Evolutionary conservation across 1,140 invertebrate genomes (phyloP).

Genomic region (Elysia chlorotica): DNA sequence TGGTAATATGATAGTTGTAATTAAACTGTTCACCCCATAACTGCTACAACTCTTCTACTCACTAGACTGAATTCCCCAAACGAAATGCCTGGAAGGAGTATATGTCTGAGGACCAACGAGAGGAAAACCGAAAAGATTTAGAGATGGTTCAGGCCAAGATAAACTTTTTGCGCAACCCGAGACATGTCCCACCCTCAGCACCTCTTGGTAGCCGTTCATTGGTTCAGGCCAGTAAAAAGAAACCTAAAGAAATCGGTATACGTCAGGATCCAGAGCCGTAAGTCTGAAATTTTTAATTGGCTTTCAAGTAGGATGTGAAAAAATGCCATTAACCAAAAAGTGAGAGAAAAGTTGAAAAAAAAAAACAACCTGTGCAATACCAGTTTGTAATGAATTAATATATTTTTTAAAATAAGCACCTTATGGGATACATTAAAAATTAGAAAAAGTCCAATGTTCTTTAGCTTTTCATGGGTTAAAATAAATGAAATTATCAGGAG

Average conservation of each 20-base stretch:
- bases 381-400: too few relatives aligned
- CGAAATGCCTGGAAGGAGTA: slow-evolving; percentile 51
- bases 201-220: slow-evolving; percentile 37
- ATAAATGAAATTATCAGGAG: too few relatives aligned
- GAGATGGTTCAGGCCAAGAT: slow-evolving; percentile 47
- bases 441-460: too few relatives aligned
- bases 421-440: too few relatives aligned
- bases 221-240: slow-evolving; percentile 39
- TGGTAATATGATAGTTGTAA: too few relatives aligned
- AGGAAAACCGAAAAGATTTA: slow-evolving; percentile 43
- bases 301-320: too few relatives aligned
- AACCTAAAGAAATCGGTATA: slow-evolving; percentile 49
- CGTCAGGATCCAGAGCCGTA: slow-evolving; percentile 29
- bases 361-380: too few relatives aligned
- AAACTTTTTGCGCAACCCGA: slow-evolving; percentile 52
- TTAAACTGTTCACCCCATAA: not conserved
- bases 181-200: slow-evolving; percentile 44
- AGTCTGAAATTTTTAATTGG: too few relatives aligned
- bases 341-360: too few relatives aligned
- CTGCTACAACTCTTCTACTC: not conserved
- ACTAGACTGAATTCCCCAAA: slow-evolving; percentile 17
- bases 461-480: too few relatives aligned
- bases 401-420: too few relatives aligned
- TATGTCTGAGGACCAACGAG: slow-evolving; percentile 44
- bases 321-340: too few relatives aligned